These are phyloP conservation scores for Ptychobarbus kaznakovi DNA, from an alignment of 2,797 vertebrate species.

Conservation along the genomic window DNA sequence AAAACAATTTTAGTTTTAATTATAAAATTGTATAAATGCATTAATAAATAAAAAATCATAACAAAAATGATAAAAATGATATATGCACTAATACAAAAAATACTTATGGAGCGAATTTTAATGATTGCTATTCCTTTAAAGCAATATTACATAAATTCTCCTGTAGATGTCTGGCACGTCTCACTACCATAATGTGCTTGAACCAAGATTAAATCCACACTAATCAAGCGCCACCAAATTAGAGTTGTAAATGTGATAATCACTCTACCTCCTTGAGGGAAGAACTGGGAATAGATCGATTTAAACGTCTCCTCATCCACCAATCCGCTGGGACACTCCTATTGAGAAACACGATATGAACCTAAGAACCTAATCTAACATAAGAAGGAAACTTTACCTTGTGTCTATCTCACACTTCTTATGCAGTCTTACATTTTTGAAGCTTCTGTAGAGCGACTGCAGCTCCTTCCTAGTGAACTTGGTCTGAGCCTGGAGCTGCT, in stretches of 20 bases:
- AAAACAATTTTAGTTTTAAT: no score
- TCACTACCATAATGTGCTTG: neutral
- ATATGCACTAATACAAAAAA: no score
- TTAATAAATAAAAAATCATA: neutral
- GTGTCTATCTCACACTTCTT: neutral
- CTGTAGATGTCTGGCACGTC: neutral
- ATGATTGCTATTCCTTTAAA: neutral
- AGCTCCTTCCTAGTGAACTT: constrained; percentile 93
- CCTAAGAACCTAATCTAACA: neutral
- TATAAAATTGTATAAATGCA: no score
- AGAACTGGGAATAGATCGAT: constrained; percentile 93
- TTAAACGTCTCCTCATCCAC: constrained; percentile 97
- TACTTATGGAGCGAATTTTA: no score
- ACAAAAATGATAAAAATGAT: no score
- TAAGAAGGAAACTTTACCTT: neutral
- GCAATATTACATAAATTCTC: neutral
- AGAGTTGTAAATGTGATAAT: neutral
- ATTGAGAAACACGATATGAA: constrained; percentile 38
- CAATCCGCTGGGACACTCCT: constrained; percentile 94
- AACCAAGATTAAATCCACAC: neutral
- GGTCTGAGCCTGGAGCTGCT: constrained; percentile 89
- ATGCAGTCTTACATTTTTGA: constrained; percentile 87
- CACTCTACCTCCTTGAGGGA: constrained; percentile 91
- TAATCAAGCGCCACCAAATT: neutral
- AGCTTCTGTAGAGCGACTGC: constrained; percentile 93